Evolutionary conservation across 2,797 vertebrate genomes (phyloP).

Genomic region (Phrynocephalus vlangalii): DNA sequence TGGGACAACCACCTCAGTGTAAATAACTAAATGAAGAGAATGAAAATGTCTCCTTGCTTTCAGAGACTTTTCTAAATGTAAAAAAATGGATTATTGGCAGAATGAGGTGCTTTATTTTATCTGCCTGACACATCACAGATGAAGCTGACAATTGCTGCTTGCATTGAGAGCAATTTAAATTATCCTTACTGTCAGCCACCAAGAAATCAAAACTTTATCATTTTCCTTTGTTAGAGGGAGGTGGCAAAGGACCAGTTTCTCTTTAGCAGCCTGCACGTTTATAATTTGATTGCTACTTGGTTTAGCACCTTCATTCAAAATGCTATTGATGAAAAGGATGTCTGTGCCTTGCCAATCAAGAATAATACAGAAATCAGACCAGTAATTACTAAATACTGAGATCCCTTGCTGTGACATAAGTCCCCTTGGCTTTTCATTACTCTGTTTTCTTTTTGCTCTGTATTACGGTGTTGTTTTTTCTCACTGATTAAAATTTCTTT

Average conservation of each 20-base stretch:
- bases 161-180: constrained; percentile 15
- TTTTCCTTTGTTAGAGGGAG: neutral
- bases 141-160: constrained; percentile 4
- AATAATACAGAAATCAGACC: constrained; percentile 3
- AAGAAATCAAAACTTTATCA: constrained; percentile 3
- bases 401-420: constrained; percentile 17
- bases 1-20: neutral
- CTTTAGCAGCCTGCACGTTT: neutral
- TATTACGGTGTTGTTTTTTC: constrained; percentile 31
- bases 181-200: neutral
- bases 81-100: neutral
- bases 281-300: constrained; percentile 21
- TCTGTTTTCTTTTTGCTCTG: constrained; percentile 1
- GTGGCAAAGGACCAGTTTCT: neutral
- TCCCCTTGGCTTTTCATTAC: constrained; percentile 11
- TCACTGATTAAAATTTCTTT: constrained; percentile 19
- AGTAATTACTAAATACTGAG: constrained; percentile 9
- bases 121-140: neutral
- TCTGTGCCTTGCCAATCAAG: constrained; percentile 9
- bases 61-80: neutral
- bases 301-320: constrained; percentile 28
- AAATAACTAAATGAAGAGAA: neutral
- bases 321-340: constrained; percentile 7
- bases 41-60: constrained; percentile 8
- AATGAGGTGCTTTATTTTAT: constrained; percentile 31